These are phyloP conservation scores for Darevskia mixta DNA, from an alignment of 2,797 vertebrate genomes.

Conservation along the genomic window DNA sequence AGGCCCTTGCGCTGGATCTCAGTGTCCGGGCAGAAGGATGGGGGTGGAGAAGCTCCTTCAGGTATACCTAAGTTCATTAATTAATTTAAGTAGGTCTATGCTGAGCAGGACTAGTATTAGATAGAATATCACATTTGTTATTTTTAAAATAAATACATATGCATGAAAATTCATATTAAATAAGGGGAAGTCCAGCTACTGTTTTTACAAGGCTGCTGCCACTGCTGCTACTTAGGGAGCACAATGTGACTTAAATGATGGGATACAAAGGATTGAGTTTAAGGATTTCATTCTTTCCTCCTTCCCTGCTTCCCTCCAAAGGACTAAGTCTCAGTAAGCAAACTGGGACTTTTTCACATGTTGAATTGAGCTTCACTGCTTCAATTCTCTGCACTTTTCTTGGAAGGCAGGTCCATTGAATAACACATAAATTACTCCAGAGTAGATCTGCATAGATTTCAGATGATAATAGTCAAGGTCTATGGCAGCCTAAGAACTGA, in stretches of 20 bases:
- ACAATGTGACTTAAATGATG: background rate
- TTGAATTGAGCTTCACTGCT: background rate
- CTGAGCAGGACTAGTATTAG: too few relatives aligned
- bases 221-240: too few relatives aligned
- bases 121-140: background rate
- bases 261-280: background rate
- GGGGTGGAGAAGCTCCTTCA: too few relatives aligned
- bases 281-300: background rate
- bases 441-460: background rate
- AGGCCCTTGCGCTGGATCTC: too few relatives aligned
- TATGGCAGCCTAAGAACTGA: conserved; percentile 13
- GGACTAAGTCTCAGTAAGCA: background rate
- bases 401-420: background rate
- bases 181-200: background rate
- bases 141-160: background rate
- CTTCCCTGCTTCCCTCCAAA: background rate
- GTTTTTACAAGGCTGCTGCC: background rate
- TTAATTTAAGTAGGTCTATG: too few relatives aligned
- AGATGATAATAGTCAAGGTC: background rate
- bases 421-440: background rate
- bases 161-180: background rate
- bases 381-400: background rate
- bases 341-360: background rate
- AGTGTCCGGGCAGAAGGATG: too few relatives aligned
- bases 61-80: too few relatives aligned